Evolutionary conservation across 2,888 invertebrate species (phyloP).

Genomic region (Melinopterus prodromus): DNA sequence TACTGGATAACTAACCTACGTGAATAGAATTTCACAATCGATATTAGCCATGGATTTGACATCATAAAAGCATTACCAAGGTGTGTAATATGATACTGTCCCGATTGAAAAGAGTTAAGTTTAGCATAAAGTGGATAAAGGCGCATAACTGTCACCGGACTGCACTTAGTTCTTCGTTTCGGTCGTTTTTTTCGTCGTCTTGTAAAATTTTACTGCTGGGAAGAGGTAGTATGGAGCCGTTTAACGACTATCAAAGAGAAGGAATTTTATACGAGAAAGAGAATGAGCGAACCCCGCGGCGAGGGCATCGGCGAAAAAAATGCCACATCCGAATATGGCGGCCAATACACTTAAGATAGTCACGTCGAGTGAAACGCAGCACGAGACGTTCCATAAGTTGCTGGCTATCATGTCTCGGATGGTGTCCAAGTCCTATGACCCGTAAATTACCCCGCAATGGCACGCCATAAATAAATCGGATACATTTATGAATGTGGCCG

Average conservation of each 20-base stretch:
- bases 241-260: background rate
- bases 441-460: slow-evolving; percentile 60
- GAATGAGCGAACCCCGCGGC: background rate
- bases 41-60: background rate
- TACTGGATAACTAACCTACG: no score
- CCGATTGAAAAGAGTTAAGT: background rate
- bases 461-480: slow-evolving; percentile 60
- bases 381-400: slow-evolving; percentile 30
- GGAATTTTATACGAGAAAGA: background rate
- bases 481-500: slow-evolving; percentile 58
- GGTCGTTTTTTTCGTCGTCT: background rate
- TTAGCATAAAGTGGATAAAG: background rate
- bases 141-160: background rate
- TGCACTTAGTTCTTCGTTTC: background rate
- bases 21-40: background rate
- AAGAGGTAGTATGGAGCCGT: background rate
- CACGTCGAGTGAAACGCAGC: slow-evolving; percentile 25
- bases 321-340: slow-evolving; percentile 17
- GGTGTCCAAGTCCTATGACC: slow-evolving; percentile 58
- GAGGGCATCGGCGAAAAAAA: slow-evolving; percentile 11
- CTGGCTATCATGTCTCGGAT: slow-evolving; percentile 34
- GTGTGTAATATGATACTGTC: background rate
- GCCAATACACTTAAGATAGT: slow-evolving; percentile 25
- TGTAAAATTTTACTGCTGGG: background rate
- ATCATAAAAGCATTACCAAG: background rate